Base-by-base conservation (phyloP, 1,140 invertebrate species). In the Oreohelix idahoensis region DNA sequence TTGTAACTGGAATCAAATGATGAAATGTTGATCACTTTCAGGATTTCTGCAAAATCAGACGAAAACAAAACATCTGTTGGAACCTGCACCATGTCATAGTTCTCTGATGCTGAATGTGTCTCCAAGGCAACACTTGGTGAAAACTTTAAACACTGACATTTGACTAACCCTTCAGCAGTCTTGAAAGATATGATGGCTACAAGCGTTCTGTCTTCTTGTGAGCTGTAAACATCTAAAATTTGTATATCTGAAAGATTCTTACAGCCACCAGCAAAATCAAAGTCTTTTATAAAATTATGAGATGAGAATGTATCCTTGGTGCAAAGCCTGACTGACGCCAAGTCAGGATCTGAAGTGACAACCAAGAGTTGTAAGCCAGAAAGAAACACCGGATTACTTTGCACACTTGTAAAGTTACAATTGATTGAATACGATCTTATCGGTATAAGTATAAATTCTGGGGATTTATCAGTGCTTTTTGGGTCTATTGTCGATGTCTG, bases 71-170 rank as follows among this genome's bases (percentile, higher is more conserved):
- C 5, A 8, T 66, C 63, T 66, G 32, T 29, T 66, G 63, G 63
- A 32, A 66, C 20, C 63, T 29, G 63, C 5, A 10, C 29, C 63
- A 66, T 66, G 29, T 35, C 20, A 35, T 66, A 66, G 29, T 23
- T 66, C 5, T 66, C 63, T 32, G 5, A 32, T 11, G n/a, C 11
- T 29, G 11, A 8, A 11, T 66, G 63, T 32, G 29, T 8, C 23
- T 10, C 4, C 5, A 32, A 23, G 10, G 20, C n/a, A 66, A 29
- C 29, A 66, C 8, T 32, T 66, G 63, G 29, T 32, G 63, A 32
- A 35, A 66, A 66, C 29, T 66, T 66, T n/a, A 66, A 11, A 66
- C 63, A 66, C 63, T 66, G 63, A 23, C 63, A 66, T 5, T 66
- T 11, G 32, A n/a, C 32, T 29, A 66, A 35, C 63, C 63, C 29